Base-by-base conservation (phyloP, 2,888 invertebrate species). In the Tortrix viridana region DNA sequence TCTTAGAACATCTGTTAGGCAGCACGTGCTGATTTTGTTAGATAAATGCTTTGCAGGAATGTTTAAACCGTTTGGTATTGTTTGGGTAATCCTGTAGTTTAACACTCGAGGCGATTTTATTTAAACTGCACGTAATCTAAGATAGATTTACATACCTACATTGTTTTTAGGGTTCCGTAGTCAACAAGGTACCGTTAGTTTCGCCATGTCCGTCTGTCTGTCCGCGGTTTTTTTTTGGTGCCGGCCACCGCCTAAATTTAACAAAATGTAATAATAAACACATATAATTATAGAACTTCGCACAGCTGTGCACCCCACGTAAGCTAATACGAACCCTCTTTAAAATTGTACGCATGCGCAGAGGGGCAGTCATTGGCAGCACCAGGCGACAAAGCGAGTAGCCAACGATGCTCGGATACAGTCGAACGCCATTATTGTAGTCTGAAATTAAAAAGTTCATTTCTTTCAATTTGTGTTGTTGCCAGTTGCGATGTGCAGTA, bases 331-430 rank as follows among this genome's bases (percentile, higher is more conserved):
- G 82, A 85, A 85, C 88, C 89, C 89, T 86, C 86, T 78, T 75
- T 79, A 81, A 81, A 82, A 82, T 76, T 84, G 80, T 82, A 87
- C 90, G 89, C 91, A 86, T 87, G 91, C 90, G 90, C 85, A 80
- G 73, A 84, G 76, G 86, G 85, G 85, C 79, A 76, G 80, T 82
- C 79, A 77, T 77, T 77, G 80, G 38, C 79, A 78, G 77, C 77
- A 77, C 75, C 80, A 75, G 77, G 72, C 81, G 80, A 75, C 80
- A 81, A 76, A 73, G 80, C 74, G 79, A 76, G 79, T 79, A 75
- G 84, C 77, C 76, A 79, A 85, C 85, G 82, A 88, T 88, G 89
- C 81, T 78, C 77, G 78, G 72, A 74, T 73, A 74, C 76, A 77
- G 74, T 75, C 76, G 77, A 75, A 76, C 79, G 76, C 77, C 75